These are phyloP conservation scores for Umimayanthus kanabou DNA, from an alignment of 92 coral and sea anemone species.

Conservation along the genomic window DNA sequence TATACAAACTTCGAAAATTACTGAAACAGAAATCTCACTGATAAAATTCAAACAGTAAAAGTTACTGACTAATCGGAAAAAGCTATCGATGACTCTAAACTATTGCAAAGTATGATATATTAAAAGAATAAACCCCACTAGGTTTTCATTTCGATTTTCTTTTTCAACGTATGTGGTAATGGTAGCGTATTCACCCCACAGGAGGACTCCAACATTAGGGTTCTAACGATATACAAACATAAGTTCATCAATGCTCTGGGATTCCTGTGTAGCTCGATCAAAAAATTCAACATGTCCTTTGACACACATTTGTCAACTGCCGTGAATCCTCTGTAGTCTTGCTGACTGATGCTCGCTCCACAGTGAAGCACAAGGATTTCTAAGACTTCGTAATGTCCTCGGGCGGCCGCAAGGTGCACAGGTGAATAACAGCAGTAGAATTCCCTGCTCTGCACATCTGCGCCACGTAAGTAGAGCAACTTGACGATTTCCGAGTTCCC, in stretches of 20 bases:
- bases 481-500: constrained; percentile 63
- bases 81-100: neutral
- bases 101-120: neutral
- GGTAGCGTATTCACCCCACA: neutral
- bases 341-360: constrained; percentile 63
- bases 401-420: constrained; percentile 79
- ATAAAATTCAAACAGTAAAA: too few species aligned
- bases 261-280: constrained; percentile 27
- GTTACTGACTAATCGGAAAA: too few species aligned
- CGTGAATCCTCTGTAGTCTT: constrained; percentile 57
- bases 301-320: constrained; percentile 70
- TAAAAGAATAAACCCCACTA: neutral
- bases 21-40: too few species aligned
- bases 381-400: constrained; percentile 58
- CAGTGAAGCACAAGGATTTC: constrained; percentile 50
- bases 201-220: neutral
- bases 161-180: constrained; percentile 29
- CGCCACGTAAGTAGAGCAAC: constrained; percentile 75
- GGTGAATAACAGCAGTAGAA: constrained; percentile 83
- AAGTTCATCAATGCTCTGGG: constrained; percentile 9
- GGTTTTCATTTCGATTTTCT: constrained; percentile 9
- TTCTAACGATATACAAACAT: constrained; percentile 2
- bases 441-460: constrained; percentile 69
- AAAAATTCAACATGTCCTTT: constrained; percentile 27
- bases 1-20: too few species aligned